phyloP scores from a whole-genome alignment of 2,888 invertebrate genomes.

The Chymomyza fuscimana region DNA sequence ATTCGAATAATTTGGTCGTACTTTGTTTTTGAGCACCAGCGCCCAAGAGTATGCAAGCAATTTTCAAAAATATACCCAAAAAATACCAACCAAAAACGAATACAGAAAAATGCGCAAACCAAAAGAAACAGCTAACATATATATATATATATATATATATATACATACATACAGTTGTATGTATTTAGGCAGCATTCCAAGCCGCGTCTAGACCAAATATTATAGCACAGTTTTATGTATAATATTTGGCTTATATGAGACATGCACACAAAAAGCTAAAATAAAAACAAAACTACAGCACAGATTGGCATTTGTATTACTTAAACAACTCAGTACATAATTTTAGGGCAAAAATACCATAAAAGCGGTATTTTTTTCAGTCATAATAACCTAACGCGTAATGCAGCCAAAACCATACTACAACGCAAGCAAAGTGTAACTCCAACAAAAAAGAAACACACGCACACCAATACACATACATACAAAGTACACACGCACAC shows the following conservation, averaged over 20 bases:
- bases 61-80: conserved; percentile 13
- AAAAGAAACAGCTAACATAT: neutral
- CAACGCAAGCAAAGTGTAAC: conserved; percentile 1
- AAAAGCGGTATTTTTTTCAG: conserved; percentile 4
- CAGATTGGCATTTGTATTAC: conserved; percentile 52
- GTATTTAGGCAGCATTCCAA: neutral
- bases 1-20: conserved; percentile 9
- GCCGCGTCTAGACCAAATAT: neutral
- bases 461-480: conserved; percentile 15
- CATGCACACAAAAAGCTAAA: neutral
- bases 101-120: conserved; percentile 23
- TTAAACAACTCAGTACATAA: conserved; percentile 8
- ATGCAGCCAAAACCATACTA: neutral
- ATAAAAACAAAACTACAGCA: conserved; percentile 25
- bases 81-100: conserved; percentile 7
- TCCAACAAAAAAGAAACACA: conserved; percentile 4
- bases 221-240: neutral
- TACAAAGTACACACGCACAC: conserved; percentile 14
- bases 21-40: conserved; percentile 5
- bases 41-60: conserved; percentile 8
- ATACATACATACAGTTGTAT: too few relatives aligned
- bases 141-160: too few relatives aligned
- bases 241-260: neutral
- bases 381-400: neutral
- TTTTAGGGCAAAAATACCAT: conserved; percentile 2